Conservation (phyloP, 2,113 vertebrate species). For the Romanogobio albipinnatus region DNA sequence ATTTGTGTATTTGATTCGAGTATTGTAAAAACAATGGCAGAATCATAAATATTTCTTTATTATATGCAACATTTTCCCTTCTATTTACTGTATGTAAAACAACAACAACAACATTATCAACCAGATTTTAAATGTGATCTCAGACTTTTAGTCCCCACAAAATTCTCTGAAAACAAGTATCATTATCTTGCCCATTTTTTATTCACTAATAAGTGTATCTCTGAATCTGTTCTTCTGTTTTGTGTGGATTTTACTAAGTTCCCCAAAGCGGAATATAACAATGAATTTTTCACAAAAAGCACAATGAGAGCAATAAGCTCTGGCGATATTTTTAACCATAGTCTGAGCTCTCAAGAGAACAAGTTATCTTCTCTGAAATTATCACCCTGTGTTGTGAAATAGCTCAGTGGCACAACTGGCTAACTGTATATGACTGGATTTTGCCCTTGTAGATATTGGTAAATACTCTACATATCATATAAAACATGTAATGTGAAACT, state of each 20-base stretch:
- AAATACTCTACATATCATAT: too few relatives aligned
- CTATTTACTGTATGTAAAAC: background rate
- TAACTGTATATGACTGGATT: background rate
- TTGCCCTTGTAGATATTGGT: background rate
- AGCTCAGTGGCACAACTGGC: background rate
- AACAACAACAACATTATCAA: background rate
- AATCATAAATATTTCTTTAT: background rate
- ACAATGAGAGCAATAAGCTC: slow-evolving; percentile 5
- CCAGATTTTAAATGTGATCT: background rate
- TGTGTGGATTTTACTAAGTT: background rate
- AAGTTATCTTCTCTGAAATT: background rate
- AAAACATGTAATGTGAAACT: background rate
- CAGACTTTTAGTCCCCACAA: background rate
- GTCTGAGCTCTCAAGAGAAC: background rate
- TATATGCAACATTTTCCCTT: background rate
- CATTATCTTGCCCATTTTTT: background rate
- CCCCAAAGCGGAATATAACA: background rate
- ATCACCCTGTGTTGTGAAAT: background rate
- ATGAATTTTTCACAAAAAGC: background rate
- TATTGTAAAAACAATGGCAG: background rate
- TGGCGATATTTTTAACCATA: background rate
- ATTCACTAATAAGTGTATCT: background rate
- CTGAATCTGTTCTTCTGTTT: background rate
- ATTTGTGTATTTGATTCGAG: background rate
- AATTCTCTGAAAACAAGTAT: background rate